Conservation (phyloP, 1,140 invertebrate genomes). For the Andricus grossulariae region DNA sequence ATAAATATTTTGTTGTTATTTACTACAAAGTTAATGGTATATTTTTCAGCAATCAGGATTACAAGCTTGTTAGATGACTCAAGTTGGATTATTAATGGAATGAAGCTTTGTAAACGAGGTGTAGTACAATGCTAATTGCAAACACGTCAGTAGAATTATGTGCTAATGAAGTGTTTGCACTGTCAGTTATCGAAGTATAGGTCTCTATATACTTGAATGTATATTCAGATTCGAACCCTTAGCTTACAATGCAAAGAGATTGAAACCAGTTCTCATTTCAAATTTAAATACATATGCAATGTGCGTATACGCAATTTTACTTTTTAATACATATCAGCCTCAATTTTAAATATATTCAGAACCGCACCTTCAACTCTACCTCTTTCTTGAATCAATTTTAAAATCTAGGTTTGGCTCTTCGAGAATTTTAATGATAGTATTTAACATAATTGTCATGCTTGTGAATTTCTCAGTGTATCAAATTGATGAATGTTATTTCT, state of each 20-base stretch:
- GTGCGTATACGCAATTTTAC: slow-evolving; percentile 14
- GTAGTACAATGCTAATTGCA: slow-evolving; percentile 31
- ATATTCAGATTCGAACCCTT: slow-evolving; percentile 13
- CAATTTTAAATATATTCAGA: slow-evolving; percentile 3
- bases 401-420: neutral
- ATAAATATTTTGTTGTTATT: too few relatives aligned
- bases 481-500: neutral
- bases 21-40: neutral
- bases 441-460: too few relatives aligned
- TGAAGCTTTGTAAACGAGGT: slow-evolving; percentile 22
- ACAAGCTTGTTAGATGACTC: neutral
- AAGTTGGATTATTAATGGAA: slow-evolving; percentile 14
- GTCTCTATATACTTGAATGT: neutral
- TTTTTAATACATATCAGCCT: slow-evolving; percentile 12
- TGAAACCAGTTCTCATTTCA: slow-evolving; percentile 22
- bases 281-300: slow-evolving; percentile 23
- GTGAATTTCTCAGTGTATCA: neutral
- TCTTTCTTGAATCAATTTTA: neutral
- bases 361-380: neutral
- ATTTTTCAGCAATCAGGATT: neutral
- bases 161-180: slow-evolving; percentile 30
- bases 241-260: slow-evolving; percentile 29
- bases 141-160: slow-evolving; percentile 25
- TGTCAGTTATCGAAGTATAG: slow-evolving; percentile 24
- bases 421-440: too few relatives aligned